phyloP scores from a whole-genome alignment of 2,113 vertebrate species.

The Rattus rattus region DNA sequence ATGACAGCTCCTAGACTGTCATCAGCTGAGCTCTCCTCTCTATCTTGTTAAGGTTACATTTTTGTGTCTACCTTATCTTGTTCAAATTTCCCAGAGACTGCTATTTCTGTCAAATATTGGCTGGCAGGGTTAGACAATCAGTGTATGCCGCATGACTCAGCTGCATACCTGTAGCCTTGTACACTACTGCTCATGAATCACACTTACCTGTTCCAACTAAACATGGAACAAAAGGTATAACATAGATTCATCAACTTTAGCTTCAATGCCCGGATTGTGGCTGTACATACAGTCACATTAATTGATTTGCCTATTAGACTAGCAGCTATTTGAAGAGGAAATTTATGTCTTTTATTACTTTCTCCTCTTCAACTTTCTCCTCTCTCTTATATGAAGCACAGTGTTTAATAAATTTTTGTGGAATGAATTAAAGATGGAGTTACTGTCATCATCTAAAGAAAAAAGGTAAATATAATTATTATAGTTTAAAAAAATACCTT shows the following conservation, averaged over 20 bases:
- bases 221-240: background rate
- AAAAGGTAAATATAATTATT: slow-evolving; percentile 4
- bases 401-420: background rate
- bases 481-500: slow-evolving; percentile 36
- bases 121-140: background rate
- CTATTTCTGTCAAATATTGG: background rate
- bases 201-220: background rate
- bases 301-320: background rate
- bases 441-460: slow-evolving; percentile 20
- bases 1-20: background rate
- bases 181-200: background rate
- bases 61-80: background rate
- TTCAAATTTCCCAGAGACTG: background rate
- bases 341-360: background rate
- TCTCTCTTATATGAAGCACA: background rate
- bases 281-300: background rate
- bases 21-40: background rate
- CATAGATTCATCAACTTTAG: background rate
- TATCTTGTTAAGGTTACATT: background rate
- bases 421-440: background rate
- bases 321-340: slow-evolving; percentile 15
- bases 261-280: slow-evolving; percentile 7
- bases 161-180: background rate
- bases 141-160: background rate
- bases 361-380: background rate